phyloP scores from a whole-genome alignment of 2,888 invertebrate genomes.

The Pardosa pseudoannulata region DNA sequence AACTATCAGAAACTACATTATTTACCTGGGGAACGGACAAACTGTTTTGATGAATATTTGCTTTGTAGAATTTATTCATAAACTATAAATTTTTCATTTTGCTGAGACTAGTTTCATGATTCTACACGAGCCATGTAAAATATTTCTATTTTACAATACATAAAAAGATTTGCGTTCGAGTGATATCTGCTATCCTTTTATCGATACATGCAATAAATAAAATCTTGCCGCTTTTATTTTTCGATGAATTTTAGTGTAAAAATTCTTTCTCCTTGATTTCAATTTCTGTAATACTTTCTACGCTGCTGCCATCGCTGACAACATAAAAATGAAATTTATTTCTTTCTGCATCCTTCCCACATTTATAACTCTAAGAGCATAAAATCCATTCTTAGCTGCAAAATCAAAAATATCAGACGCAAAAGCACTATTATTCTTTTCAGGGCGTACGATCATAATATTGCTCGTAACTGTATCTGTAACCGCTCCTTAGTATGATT shows the following conservation, averaged over 20 bases:
- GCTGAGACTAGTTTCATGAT: too few relatives aligned
- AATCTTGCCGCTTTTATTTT: not conserved
- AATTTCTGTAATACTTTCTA: not conserved
- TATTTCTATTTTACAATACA: too few relatives aligned
- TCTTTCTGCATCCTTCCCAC: not conserved
- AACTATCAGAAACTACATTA: too few relatives aligned
- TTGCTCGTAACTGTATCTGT: not conserved
- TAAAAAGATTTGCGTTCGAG: too few relatives aligned
- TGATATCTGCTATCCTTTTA: not conserved
- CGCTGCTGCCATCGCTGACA: not conserved
- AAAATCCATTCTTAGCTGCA: not conserved
- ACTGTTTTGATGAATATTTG: too few relatives aligned
- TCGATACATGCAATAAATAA: not conserved
- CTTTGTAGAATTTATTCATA: too few relatives aligned
- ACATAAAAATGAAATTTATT: not conserved
- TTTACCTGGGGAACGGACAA: too few relatives aligned
- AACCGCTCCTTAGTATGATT: not conserved
- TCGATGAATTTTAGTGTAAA: not conserved
- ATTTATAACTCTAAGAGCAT: not conserved
- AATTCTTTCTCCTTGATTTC: not conserved
- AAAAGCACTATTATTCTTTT: not conserved
- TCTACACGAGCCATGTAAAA: too few relatives aligned
- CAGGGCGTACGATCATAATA: not conserved
- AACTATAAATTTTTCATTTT: too few relatives aligned
- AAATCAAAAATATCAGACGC: not conserved